phyloP scores from a whole-genome alignment of 2,113 vertebrate species.

The Pachycephala philippinensis region DNA sequence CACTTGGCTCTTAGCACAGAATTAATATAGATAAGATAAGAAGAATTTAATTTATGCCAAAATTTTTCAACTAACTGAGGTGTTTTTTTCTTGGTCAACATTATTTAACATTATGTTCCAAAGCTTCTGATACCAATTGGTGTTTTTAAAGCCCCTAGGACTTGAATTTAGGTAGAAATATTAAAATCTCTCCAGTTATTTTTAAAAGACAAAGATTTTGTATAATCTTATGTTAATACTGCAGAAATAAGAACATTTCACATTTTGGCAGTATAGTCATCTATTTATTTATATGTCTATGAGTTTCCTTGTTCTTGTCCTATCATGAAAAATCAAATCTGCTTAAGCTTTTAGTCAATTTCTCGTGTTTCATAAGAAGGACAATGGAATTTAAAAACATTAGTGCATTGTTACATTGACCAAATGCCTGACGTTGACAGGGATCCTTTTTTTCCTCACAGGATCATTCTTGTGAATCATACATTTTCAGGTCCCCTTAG shows the following conservation, averaged over 20 bases:
- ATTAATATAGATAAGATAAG: not conserved
- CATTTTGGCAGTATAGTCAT: not conserved
- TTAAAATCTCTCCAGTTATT: not conserved
- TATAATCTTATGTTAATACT: not conserved
- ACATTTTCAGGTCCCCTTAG: not conserved
- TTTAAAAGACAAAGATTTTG: not conserved
- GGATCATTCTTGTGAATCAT: not conserved
- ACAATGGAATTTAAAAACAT: not conserved
- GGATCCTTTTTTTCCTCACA: not conserved
- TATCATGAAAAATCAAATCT: not conserved
- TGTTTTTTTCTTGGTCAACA: not conserved
- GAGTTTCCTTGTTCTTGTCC: not conserved
- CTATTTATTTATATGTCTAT: not conserved
- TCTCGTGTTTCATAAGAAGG: not conserved
- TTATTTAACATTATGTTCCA: not conserved
- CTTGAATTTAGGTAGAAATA: not conserved
- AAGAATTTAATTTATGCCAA: not conserved
- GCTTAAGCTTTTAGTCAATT: not conserved
- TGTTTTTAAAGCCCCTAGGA: not conserved
- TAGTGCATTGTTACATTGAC: not conserved
- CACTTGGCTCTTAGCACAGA: not conserved
- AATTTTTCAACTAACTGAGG: not conserved
- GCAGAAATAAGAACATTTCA: not conserved
- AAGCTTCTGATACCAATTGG: not conserved
- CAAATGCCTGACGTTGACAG: not conserved